A percentile compares a stretch with the other conserved stretches of the same genome.
These are phyloP conservation scores for Rhinella marina DNA, from an alignment of 2,797 vertebrate genomes.

Conservation along the genomic window DNA sequence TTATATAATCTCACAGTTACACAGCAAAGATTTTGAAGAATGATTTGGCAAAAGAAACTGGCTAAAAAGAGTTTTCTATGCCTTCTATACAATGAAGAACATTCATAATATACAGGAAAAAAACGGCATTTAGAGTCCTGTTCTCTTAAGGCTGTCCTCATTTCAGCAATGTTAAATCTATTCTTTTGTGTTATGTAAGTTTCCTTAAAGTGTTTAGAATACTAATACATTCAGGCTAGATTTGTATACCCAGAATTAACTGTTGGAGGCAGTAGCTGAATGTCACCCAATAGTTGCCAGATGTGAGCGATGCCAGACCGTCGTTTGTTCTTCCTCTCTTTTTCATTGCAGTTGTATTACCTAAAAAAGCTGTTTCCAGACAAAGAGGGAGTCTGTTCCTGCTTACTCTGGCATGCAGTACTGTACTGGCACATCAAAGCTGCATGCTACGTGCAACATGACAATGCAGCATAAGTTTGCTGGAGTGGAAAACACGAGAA, in stretches of 20 bases:
- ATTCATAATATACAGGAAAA: not conserved
- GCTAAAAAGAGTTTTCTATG: not conserved
- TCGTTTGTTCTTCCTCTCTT: not conserved
- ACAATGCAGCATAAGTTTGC: slow-evolving; percentile 43
- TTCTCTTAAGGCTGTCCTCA: not conserved
- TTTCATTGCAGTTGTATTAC: slow-evolving; percentile 31
- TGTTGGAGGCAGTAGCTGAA: not conserved
- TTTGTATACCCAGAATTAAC: not conserved
- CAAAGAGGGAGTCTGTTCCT: slow-evolving; percentile 60
- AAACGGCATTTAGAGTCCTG: not conserved
- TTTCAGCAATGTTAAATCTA: not conserved
- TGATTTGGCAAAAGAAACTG: no score
- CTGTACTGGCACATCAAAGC: slow-evolving; percentile 57
- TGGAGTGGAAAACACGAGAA: slow-evolving; percentile 58
- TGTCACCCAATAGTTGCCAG: not conserved
- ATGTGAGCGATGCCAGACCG: not conserved
- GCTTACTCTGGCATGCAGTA: slow-evolving; percentile 56
- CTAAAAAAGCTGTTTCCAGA: slow-evolving; percentile 42
- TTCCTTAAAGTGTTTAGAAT: slow-evolving; percentile 18
- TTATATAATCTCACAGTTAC: not conserved
- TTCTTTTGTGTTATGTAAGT: slow-evolving; percentile 20
- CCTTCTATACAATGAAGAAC: not conserved
- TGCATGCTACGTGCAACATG: slow-evolving; percentile 56
- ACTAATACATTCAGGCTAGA: not conserved
- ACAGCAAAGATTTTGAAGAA: not conserved